Conservation (phyloP, 2,113 vertebrate genomes). For the Clupea harengus region DNA sequence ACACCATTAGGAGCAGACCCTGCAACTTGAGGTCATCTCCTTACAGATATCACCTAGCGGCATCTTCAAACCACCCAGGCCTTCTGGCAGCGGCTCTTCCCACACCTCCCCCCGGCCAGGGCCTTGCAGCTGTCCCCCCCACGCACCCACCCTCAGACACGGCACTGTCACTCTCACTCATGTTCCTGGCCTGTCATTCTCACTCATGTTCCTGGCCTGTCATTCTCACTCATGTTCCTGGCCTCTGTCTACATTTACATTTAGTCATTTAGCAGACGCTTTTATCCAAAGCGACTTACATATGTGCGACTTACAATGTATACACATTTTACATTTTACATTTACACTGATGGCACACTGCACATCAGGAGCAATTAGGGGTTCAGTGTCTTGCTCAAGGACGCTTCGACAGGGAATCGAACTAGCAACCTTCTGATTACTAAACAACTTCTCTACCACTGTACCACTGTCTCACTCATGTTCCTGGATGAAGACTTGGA, state of each 20-base stretch:
- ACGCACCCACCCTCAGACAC: neutral
- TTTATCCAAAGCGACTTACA: no score
- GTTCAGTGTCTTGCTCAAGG: no score
- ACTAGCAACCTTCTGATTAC: no score
- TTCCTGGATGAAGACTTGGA: neutral
- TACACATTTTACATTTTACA: no score
- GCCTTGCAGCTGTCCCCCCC: neutral
- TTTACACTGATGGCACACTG: no score
- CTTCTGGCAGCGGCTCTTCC: neutral
- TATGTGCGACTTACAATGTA: no score
- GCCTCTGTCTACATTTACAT: no score
- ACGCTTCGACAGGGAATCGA: no score
- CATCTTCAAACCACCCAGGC: neutral
- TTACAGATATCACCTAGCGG: neutral
- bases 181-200: neutral
- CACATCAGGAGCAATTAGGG: no score
- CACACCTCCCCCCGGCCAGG: neutral
- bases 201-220: neutral
- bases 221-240: neutral
- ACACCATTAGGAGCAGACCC: neutral
- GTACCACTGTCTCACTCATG: neutral
- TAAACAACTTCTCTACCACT: no score
- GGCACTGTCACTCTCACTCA: neutral
- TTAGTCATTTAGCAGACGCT: no score
- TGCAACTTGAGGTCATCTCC: neutral